Conservation (phyloP, 2,113 vertebrate species). For the Brienomyrus longianalis region DNA sequence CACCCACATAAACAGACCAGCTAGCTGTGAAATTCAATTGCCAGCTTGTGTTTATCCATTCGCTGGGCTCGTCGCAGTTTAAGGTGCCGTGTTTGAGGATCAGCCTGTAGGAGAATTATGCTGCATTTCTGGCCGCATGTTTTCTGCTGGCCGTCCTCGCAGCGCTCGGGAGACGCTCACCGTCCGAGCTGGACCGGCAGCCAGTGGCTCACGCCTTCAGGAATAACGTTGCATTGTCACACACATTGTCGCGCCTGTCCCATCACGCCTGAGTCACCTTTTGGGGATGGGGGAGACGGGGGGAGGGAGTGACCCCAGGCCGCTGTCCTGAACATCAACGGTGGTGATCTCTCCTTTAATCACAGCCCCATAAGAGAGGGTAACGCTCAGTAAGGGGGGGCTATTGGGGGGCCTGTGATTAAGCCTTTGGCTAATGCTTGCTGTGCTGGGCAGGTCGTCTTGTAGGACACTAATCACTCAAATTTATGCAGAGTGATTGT, state of each 20-base stretch:
- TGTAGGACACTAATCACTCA: neutral
- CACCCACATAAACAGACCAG: neutral
- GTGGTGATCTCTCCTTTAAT: neutral
- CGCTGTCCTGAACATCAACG: neutral
- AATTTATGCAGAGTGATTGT: neutral
- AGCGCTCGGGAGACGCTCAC: neutral
- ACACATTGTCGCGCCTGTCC: too few relatives aligned
- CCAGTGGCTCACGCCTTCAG: neutral
- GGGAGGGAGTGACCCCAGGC: neutral
- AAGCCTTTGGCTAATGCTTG: neutral
- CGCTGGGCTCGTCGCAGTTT: neutral
- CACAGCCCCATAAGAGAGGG: neutral
- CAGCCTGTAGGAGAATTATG: neutral
- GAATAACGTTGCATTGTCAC: neutral
- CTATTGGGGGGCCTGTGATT: neutral
- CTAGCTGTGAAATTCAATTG: neutral
- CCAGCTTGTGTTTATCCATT: neutral
- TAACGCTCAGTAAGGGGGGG: neutral
- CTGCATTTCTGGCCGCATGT: neutral
- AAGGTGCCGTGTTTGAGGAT: neutral
- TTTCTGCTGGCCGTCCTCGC: neutral
- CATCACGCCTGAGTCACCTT: neutral
- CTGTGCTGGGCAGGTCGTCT: neutral
- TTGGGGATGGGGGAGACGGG: neutral
- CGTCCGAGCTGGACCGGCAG: neutral